Percentiles rank a stretch among this genome's conserved stretches.
These are phyloP conservation scores for Channa argus DNA, from an alignment of 2,113 vertebrate genomes.

Conservation along the genomic window DNA sequence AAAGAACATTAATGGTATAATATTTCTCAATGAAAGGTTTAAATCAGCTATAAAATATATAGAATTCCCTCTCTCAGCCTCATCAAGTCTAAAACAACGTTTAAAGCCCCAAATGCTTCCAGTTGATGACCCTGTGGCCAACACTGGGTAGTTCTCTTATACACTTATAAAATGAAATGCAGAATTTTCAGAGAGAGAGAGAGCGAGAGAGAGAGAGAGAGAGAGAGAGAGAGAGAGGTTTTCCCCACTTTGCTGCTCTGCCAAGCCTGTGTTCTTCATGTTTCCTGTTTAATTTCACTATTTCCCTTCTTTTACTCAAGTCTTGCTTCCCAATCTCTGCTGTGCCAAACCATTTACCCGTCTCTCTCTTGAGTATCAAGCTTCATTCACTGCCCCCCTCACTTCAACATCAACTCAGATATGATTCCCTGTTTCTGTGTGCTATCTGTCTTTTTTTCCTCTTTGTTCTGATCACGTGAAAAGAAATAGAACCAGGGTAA, in stretches of 20 bases:
- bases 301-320: conserved; percentile 7
- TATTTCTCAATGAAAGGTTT: neutral
- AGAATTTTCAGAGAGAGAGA: no score
- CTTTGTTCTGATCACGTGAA: no score
- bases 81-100: neutral
- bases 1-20: no score
- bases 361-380: conserved; percentile 22
- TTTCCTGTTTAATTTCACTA: conserved; percentile 32
- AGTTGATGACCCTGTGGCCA: no score
- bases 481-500: no score
- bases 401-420: no score
- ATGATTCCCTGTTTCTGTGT: no score
- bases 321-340: conserved; percentile 22
- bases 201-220: neutral
- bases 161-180: no score
- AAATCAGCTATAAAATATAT: neutral
- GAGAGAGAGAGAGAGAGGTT: neutral
- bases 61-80: neutral
- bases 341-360: conserved; percentile 36
- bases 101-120: conserved; percentile 17
- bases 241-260: neutral
- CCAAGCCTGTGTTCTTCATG: neutral
- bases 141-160: no score
- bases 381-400: neutral
- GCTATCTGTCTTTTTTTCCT: no score